Evolutionary conservation across 2,888 invertebrate genomes (phyloP).

Genomic region (Penaeus monodon): DNA sequence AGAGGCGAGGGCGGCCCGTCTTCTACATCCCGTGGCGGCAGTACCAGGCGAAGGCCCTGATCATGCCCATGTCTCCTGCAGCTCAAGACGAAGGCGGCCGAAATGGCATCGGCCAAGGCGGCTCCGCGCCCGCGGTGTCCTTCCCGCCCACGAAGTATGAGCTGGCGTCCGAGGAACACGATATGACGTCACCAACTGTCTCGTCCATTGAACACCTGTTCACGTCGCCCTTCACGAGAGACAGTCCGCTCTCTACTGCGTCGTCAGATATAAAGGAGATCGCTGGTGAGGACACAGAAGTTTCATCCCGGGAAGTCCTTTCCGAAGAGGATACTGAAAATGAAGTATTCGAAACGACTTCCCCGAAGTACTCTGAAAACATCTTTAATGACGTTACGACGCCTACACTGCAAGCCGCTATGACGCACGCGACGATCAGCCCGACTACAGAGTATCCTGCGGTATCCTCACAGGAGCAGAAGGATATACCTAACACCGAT

Average conservation of each 20-base stretch:
- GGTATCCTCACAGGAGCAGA: neutral
- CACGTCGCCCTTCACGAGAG: neutral
- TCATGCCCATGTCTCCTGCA: neutral
- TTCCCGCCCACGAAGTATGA: conserved; percentile 9
- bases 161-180: neutral
- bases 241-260: neutral
- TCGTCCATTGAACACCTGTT: neutral
- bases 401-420: neutral
- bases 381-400: too few species aligned
- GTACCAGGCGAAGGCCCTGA: neutral
- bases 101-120: too few species aligned
- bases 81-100: too few species aligned
- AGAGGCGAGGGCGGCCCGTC: conserved; percentile 26
- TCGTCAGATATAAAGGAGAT: too few species aligned
- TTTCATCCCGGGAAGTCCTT: too few species aligned
- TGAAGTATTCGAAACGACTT: too few species aligned
- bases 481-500: too few species aligned
- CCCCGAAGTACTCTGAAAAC: too few species aligned
- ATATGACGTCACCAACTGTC: neutral
- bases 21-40: conserved; percentile 44
- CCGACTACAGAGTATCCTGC: conserved; percentile 5
- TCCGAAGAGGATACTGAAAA: too few species aligned
- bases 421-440: conserved; percentile 31
- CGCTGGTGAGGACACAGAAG: too few species aligned
- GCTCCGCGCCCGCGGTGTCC: neutral